Percentiles rank a stretch among this genome's conserved stretches.
Evolutionary conservation across 2,113 vertebrate genomes (phyloP).

Genomic region (Nasalis larvatus): DNA sequence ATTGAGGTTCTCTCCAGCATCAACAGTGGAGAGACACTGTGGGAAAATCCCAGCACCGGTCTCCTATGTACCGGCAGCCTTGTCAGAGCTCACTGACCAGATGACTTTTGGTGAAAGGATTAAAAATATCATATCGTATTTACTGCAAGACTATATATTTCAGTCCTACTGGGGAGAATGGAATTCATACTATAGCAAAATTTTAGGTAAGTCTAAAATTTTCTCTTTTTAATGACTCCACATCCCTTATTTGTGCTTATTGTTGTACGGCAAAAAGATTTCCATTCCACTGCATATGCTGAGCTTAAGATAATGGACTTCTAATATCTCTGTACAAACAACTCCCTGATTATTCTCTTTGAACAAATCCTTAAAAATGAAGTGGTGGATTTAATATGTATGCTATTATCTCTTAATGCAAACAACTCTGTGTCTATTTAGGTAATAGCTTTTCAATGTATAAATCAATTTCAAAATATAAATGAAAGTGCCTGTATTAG

Average conservation of each 20-base stretch:
- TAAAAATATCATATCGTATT: slow-evolving; percentile 83
- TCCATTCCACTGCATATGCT: background rate
- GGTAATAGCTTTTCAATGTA: background rate
- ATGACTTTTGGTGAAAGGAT: slow-evolving; percentile 85
- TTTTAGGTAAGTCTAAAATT: slow-evolving; percentile 82
- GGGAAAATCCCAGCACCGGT: slow-evolving; percentile 83
- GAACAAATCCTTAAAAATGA: background rate
- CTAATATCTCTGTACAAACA: background rate
- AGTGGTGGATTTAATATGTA: background rate
- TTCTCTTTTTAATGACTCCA: background rate
- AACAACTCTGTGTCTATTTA: background rate
- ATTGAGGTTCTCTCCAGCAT: slow-evolving; percentile 83
- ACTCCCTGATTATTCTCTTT: background rate
- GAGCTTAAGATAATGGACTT: background rate
- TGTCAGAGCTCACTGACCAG: slow-evolving; percentile 85
- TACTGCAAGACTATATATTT: slow-evolving; percentile 83
- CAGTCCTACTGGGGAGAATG: slow-evolving; percentile 82
- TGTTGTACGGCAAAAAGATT: background rate
- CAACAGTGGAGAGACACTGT: slow-evolving; percentile 83
- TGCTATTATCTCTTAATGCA: background rate
- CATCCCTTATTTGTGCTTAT: background rate
- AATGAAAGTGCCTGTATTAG: background rate
- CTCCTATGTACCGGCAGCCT: slow-evolving; percentile 78
- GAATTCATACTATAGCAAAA: slow-evolving; percentile 83
- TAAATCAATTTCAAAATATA: background rate